Evolutionary conservation across 2,113 vertebrate genomes (phyloP).

Genomic region (Campylorhamphus procurvoides): DNA sequence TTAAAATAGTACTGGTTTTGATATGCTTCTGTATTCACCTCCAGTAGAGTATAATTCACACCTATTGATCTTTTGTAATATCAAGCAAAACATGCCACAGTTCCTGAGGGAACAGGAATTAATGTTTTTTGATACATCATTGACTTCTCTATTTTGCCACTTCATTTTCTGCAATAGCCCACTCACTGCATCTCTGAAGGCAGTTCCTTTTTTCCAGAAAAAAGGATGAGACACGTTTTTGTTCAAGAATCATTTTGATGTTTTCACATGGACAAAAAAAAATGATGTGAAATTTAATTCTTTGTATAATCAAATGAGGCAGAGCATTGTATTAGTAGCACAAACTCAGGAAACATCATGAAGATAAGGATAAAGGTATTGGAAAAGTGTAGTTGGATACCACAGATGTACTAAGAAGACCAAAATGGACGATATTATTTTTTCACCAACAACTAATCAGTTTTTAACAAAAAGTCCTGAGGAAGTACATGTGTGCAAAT

Average conservation of each 20-base stretch:
- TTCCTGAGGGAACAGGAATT: neutral
- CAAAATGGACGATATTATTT: neutral
- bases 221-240: neutral
- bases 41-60: neutral
- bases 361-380: neutral
- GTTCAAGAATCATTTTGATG: neutral
- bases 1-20: neutral
- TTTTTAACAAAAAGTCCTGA: neutral
- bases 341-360: neutral
- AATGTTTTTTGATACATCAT: neutral
- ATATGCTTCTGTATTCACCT: neutral
- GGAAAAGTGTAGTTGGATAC: neutral
- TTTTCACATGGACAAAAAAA: neutral
- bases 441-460: neutral
- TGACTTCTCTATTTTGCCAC: neutral
- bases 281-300: neutral
- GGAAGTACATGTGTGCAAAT: neutral
- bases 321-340: neutral
- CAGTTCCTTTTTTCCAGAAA: neutral
- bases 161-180: neutral
- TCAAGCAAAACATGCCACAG: neutral
- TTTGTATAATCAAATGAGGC: neutral
- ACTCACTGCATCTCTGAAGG: neutral
- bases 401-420: neutral
- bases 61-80: neutral